phyloP scores from a whole-genome alignment of 1,140 invertebrate genomes.

The Zeugodacus cucurbitae region DNA sequence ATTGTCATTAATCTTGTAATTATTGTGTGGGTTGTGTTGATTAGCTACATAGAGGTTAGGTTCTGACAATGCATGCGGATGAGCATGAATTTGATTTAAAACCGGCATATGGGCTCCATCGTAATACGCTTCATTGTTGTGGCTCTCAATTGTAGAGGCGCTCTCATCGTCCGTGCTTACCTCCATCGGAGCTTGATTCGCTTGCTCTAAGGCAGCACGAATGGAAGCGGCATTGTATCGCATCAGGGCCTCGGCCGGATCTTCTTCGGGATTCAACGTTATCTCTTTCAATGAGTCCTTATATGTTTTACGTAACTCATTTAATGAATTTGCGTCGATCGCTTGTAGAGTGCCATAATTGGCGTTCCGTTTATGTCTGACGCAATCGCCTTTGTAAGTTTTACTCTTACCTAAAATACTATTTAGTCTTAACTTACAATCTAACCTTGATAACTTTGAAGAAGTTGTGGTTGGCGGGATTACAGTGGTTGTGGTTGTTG shows the following conservation, averaged over 20 bases:
- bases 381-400: background rate
- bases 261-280: slow-evolving; percentile 59
- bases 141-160: background rate
- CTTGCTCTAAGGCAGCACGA: slow-evolving; percentile 55
- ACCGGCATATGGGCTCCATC: background rate
- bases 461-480: background rate
- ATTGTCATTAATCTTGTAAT: background rate
- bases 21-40: background rate
- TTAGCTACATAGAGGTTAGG: background rate
- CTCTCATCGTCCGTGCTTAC: background rate
- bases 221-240: slow-evolving; percentile 62
- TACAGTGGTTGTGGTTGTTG: background rate
- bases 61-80: background rate
- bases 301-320: slow-evolving; percentile 56
- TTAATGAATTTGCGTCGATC: slow-evolving; percentile 57
- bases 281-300: slow-evolving; percentile 60
- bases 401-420: background rate
- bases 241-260: slow-evolving; percentile 60
- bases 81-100: background rate
- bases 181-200: slow-evolving; percentile 57
- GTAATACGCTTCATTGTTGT: background rate
- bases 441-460: slow-evolving; percentile 58
- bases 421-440: slow-evolving; percentile 31
- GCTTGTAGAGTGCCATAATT: slow-evolving; percentile 57
- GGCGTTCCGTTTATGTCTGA: slow-evolving; percentile 47